Conservation (phyloP, 2,888 invertebrate species). For the Brenthis hecate region DNA sequence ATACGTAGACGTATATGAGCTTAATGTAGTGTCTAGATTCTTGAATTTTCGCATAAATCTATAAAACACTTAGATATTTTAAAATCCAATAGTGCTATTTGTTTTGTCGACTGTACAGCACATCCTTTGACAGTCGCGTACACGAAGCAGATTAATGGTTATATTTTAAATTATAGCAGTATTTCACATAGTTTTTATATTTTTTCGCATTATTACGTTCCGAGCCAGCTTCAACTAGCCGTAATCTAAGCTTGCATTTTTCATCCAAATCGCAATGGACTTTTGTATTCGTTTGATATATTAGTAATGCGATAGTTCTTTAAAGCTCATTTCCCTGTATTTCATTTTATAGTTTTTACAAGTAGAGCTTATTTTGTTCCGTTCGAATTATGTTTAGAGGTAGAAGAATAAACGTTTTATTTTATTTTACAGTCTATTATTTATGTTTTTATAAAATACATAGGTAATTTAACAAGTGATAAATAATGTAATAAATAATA, state of each 20-base stretch:
- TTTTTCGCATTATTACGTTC: conserved; percentile 50
- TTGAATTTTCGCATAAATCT: no score
- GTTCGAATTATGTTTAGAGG: neutral
- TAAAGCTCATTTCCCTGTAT: conserved; percentile 19
- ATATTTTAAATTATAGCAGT: conserved; percentile 75
- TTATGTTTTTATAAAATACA: no score
- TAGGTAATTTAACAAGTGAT: no score
- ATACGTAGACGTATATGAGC: no score
- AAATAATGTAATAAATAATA: no score
- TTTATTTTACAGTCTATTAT: no score
- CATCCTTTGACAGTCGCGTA: conserved; percentile 62
- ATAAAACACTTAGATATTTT: neutral
- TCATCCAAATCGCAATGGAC: conserved; percentile 53
- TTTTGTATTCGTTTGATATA: conserved; percentile 41
- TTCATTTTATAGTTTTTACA: conserved; percentile 17
- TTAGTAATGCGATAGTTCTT: conserved; percentile 35
- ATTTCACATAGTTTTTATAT: conserved; percentile 63
- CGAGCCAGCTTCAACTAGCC: conserved; percentile 48
- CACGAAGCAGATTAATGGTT: conserved; percentile 76
- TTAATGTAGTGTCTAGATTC: no score
- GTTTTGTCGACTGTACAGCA: conserved; percentile 52
- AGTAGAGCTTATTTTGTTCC: conserved; percentile 8
- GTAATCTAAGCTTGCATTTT: conserved; percentile 64
- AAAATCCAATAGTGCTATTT: conserved; percentile 4
- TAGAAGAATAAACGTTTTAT: neutral